Base-by-base conservation (phyloP, 2,888 invertebrate species). In the Eupithecia pulchellata region DNA sequence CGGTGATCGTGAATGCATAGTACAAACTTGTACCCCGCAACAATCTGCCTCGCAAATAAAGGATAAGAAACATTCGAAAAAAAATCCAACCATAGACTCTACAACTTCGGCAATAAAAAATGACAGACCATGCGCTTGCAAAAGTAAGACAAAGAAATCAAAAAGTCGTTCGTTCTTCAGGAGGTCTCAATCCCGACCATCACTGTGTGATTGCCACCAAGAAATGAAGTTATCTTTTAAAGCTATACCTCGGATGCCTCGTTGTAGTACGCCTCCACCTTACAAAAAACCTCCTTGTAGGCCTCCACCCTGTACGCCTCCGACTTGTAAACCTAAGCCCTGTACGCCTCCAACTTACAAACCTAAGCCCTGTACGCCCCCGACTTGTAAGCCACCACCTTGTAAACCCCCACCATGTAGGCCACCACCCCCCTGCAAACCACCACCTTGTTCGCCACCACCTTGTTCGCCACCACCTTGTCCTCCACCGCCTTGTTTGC, bases 151-250 rank as follows among this genome's bases (percentile, higher is more conserved):
- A 25, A 52, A 52, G 52, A 52, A 11, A 52, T 52, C 52, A 25
- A 52, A 52, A 52, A 52, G 13, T 25, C 20, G 52, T 25, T 52
- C 52, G 25, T 25, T 52, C 20, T 52, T 52, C 13, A 52, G 25
- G 25, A 52, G 25, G 52, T 20, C 52, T 6, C 52, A 25, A 25
- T 52, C 52, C 13, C 52, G 25, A 25, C 25, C 9, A 0, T 52
- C 52, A 4, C 13, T 25, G 25, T 52, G 52, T 25, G 25, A 25
- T 52, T 52, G 52, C 52, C 52, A 25, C 11, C 52, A 52, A 13
- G 52, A 52, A 13, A 52, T 52, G 13, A 52, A 52, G 52, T 52
- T 52, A 52, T 52, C 52, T 25, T 52, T 52, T 52, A 52, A 52
- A 47, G 20, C 52, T 13, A 25, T 52, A 52, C 25, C 52, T 52